Base-by-base conservation (phyloP, 2,888 invertebrate genomes). In the Orthosia cruda region DNA sequence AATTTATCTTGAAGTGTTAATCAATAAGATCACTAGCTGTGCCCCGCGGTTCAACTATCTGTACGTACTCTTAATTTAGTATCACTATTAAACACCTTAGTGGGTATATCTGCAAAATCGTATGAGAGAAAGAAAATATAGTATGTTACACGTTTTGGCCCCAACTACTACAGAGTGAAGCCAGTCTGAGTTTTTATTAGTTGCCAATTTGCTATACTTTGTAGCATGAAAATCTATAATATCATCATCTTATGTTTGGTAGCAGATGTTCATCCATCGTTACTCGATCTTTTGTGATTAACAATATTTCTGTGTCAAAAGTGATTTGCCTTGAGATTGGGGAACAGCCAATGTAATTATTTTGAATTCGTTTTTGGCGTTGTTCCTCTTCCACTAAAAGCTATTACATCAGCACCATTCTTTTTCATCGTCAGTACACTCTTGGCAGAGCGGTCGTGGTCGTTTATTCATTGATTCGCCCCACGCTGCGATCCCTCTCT, bases 191-290 rank as follows among this genome's bases (percentile, higher is more conserved):
- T 54, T 75, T 57, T 70, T 58, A 57, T n/a, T 40, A 49, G 32
- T 50, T 80, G 80, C 76, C 80, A 80, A 80, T 80, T 80, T 75
- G 3, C 45, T 7, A n/a, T 47, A 23, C 61, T 57, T 23, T 73
- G n/a, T 20, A 73, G 73, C 73, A 55, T 55, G n/a, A 23, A 63
- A 49, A 52, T 78, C 26, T 66, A 23, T 47, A 47, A 50, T 40
- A 66, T 16, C 4, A 66, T 16, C 4, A 23, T 64, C 16, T 11
- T 5, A 47, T 13, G 57, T 65, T 55, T 74, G 11, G 7, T 20
- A 26, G 18, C 71, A 57, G 26, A 66, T 69, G 32, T 32, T 32
- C 47, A 32, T 32, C 12, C 16, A 11, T 67, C 55, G 9, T 47
- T 67, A 16, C 11, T 13, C 11, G 20, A 18, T 18, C 2, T 15